A percentile compares a stretch with the other conserved stretches of the same genome.
These are phyloP conservation scores for Anolis carolinensis DNA, from an alignment of 2,113 vertebrate genomes.

Conservation along the genomic window DNA sequence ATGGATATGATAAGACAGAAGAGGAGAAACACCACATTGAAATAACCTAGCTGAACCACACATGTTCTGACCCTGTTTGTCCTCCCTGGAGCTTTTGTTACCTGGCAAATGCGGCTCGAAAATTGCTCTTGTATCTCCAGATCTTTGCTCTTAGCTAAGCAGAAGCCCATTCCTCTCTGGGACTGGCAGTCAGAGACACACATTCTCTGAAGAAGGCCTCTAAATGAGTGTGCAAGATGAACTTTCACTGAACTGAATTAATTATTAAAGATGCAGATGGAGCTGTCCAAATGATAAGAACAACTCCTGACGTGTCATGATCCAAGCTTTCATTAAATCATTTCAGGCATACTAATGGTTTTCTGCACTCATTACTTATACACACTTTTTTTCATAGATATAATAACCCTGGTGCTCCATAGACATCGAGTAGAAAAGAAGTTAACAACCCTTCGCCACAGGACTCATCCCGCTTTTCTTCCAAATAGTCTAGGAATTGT, in stretches of 20 bases:
- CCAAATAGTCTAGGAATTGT: slow-evolving; percentile 34
- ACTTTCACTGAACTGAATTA: slow-evolving; percentile 98
- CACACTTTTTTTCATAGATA: slow-evolving; percentile 90
- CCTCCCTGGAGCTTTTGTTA: slow-evolving; percentile 86
- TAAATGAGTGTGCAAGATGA: slow-evolving; percentile 85
- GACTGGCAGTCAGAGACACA: slow-evolving; percentile 77
- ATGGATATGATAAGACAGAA: slow-evolving; percentile 97
- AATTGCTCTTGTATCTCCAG: slow-evolving; percentile 81
- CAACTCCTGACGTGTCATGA: slow-evolving; percentile 95
- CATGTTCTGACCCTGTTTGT: slow-evolving; percentile 87
- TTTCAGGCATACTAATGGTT: slow-evolving; percentile 96
- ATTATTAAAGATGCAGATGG: slow-evolving; percentile 99
- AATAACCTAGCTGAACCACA: slow-evolving; percentile 87
- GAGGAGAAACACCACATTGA: slow-evolving; percentile 86
- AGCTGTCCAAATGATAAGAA: slow-evolving; percentile 97
- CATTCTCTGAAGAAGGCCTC: slow-evolving; percentile 87
- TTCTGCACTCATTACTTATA: slow-evolving; percentile 93
- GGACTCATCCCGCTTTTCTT: slow-evolving; percentile 9
- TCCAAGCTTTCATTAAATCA: slow-evolving; percentile 94
- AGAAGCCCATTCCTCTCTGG: slow-evolving; percentile 87
- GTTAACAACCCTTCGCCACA: slow-evolving; percentile 36
- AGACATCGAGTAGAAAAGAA: slow-evolving; percentile 63
- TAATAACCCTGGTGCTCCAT: slow-evolving; percentile 87
- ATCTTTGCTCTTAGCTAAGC: slow-evolving; percentile 91
- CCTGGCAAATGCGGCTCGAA: slow-evolving; percentile 80